Evolutionary conservation across 2,888 invertebrate genomes (phyloP), one percentile per base, ranked within the genome.

Genomic region (Hedychridium roseum): DNA sequence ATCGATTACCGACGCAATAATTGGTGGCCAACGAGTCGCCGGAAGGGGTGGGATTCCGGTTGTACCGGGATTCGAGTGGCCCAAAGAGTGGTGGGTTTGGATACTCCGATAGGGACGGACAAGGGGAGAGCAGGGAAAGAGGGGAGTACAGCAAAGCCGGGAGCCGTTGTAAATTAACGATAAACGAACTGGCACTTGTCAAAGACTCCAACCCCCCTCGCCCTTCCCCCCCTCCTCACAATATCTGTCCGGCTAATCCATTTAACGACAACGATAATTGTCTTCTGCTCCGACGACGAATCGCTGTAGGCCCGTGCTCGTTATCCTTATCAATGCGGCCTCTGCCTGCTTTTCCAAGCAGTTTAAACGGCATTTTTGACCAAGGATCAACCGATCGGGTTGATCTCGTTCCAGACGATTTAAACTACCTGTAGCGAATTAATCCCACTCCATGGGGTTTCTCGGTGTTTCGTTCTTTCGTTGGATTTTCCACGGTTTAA

Each of bases 1-100:
- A 68, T 72, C 66, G 68, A 66, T 70, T 69, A 69, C 61, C 65
- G 58, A 57, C 56, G 63, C 57, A 65, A 70, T 70, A 68, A 70
- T 70, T 71, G 67, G 63, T 59, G 64, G 61, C 57, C 38, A 18
- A 11, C 60, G 57, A 49, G 49, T 50, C 43, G 42, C 37, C 52
- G 56, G 57, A 50, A 45, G 42, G 44, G 17, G 43, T 5, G 26
- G 38, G 49, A 54, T 63, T 66, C 55, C 64, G 64, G 53, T 60
- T 54, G 46, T 55, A 48, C 54, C 43, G 58, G 57, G 43, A 58
- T 56, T 53, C 52, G 50, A 43, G 9, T n/a, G 32, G 20, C 21
- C 34, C 28, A 20, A 30, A 43, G 35, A 20, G 27, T 23, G 20
- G 14, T 14, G 18, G 18, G 36, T 12, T 18, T 26, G 21, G 2